Evolutionary conservation across 2,797 vertebrate species (phyloP), one percentile per base, ranked within the genome.

Genomic region (Crenuchus spilurus): DNA sequence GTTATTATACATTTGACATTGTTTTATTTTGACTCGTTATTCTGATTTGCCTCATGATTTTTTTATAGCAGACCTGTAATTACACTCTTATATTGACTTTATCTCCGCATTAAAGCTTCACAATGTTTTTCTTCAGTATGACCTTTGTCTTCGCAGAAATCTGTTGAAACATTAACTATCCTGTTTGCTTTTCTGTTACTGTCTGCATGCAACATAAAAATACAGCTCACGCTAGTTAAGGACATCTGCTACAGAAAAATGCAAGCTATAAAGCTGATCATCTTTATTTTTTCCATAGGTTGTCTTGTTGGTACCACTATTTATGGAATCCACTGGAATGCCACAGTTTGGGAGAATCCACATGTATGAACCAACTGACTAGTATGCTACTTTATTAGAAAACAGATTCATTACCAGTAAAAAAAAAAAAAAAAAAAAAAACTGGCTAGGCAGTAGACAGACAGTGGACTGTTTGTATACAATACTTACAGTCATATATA

Each of bases 321-420:
- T 20, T 92, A 73, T 82, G 86, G 60, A 9, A 63, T 91, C 70
- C 92, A 93, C 77, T 84, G 85, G 82, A 93, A 93, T 41, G 0
- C 77, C 42, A 11, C 71, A 5, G 86, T 93, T 58, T 93, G 92
- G 92, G 91, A 93, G 78, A 92, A 92, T 64, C 93, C 92, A 61
- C 0, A 87, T 33, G 93, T 92, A 87, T 86, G 91, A 49, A 30
- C 9, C 48, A 28, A 24, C 18, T 26, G 20, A 6, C 13, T 58
- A 11, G 8, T 18, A 20, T n/a, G 9, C 11, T 39, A 26, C 20
- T 24, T 44, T 41, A 28, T 20, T 31, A 37, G 22, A 11, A n/a
- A 6, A 57, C 18, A 37, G 22, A 24, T 37, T 4, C 35, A 4
- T 37, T 4, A 10, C 35, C 4, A 37, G 4, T 37, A 37, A 4